Base-by-base conservation (phyloP, 35 echinoderm and acorn worm genomes). In the Ptychodera flava region DNA sequence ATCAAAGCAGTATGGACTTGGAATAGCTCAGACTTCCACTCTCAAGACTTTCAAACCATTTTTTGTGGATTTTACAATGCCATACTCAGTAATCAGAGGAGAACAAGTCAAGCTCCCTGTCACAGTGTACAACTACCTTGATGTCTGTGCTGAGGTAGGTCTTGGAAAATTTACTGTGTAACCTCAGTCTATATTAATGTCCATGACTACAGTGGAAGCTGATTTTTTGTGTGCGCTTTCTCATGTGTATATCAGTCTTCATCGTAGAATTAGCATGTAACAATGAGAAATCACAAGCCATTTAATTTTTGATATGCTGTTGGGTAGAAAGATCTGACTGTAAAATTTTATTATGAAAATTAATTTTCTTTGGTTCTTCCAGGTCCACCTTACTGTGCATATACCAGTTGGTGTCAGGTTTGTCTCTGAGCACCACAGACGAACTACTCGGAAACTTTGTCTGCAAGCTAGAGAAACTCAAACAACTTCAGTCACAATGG, bases 71-170 rank as follows among this genome's bases (percentile, higher is more conserved):
- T 90, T 91, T 28, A 93, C 95, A 31, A 80, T 97, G 1, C 95
- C 95, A 1, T 97, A 97, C 85, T 91, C 95, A 2, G 92, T 97
- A 36, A 93, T 97, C 27, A 84, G 95, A 33, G 92, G 92, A 78
- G 95, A 97, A 78, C 91, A 97, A 80, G 87, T 93, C 31, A 90
- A 92, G 31, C 36, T 97, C 30, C 95, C 95, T 0, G 75, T 97
- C 28, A 92, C 92, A 16, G 87, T 93, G 1, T 92, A 89, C 35
- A 97, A 97, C 79, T 97, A 97, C 78, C 33, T 93, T 16, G 95
- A 93, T 88, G 78, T 89, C 16, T 97, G 95, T 92, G 92, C 92
- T 27, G 89, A 97, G 92, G 95, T 97, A 78, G 0, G 83, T 83
- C 1, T 31, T 1, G 31, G 6, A 30, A 28, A 6, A 79, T 79